Percentiles rank a stretch among this genome's conserved stretches.
These are phyloP conservation scores for Pantelozetes paolii DNA, from an alignment of 2,888 invertebrate species.

Conservation along the genomic window DNA sequence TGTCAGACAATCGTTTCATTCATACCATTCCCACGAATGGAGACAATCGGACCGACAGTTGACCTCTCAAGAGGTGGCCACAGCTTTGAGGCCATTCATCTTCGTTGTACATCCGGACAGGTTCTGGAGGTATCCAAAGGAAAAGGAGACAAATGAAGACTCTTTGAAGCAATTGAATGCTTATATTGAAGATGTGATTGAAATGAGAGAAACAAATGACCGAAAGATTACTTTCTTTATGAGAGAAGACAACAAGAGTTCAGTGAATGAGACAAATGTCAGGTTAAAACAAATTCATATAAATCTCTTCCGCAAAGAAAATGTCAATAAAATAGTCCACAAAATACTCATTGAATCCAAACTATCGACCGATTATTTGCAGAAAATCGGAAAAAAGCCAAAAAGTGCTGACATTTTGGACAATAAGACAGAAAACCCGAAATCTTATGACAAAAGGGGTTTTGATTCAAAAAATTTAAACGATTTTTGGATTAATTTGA, in stretches of 20 bases:
- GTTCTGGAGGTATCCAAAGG: slow-evolving; percentile 83
- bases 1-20: neutral
- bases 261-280: neutral
- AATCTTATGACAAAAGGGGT: no score
- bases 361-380: slow-evolving; percentile 40
- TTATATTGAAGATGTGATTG: slow-evolving; percentile 67
- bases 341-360: slow-evolving; percentile 36
- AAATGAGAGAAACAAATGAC: slow-evolving; percentile 52
- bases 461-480: no score
- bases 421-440: no score
- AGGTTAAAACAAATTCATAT: slow-evolving; percentile 38
- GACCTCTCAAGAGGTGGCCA: slow-evolving; percentile 65
- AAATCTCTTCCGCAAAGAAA: slow-evolving; percentile 35
- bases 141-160: slow-evolving; percentile 80
- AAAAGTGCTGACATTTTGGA: slow-evolving; percentile 12
- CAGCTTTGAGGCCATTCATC: slow-evolving; percentile 87
- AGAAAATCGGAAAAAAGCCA: slow-evolving; percentile 40
- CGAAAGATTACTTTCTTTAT: slow-evolving; percentile 40
- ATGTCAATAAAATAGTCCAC: slow-evolving; percentile 40
- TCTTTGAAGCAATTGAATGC: slow-evolving; percentile 82
- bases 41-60: slow-evolving; percentile 7
- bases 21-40: neutral
- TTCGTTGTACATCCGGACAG: slow-evolving; percentile 93
- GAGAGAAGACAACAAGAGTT: slow-evolving; percentile 5
- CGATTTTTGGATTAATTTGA: no score